These are phyloP conservation scores for Gobio gobio DNA, from an alignment of 2,113 vertebrate species.

Conservation along the genomic window DNA sequence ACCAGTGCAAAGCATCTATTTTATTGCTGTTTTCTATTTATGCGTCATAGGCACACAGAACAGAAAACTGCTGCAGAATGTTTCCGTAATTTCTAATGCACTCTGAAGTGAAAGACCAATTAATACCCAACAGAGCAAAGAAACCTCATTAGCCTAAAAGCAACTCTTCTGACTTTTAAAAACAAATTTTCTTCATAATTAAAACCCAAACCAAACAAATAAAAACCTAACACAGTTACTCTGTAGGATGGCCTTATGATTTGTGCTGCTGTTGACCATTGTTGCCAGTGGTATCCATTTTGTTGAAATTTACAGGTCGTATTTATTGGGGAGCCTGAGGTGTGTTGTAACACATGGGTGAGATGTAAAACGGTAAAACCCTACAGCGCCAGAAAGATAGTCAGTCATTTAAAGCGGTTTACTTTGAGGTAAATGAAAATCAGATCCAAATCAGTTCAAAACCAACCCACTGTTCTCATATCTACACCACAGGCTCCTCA, in stretches of 20 bases:
- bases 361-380: neutral
- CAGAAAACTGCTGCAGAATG: neutral
- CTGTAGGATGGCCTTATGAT: neutral
- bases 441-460: slow-evolving; percentile 10
- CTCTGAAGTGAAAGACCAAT: neutral
- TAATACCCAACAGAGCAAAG: neutral
- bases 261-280: neutral
- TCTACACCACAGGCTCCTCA: slow-evolving; percentile 28
- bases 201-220: neutral
- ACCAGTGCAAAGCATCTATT: neutral
- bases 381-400: too few relatives aligned
- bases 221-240: neutral
- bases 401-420: neutral
- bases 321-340: neutral
- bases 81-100: neutral
- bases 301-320: neutral
- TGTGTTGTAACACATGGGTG: neutral
- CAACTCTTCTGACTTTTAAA: slow-evolving; percentile 9
- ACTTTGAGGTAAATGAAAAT: slow-evolving; percentile 26
- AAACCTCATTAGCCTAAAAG: slow-evolving; percentile 29
- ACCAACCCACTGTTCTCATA: neutral
- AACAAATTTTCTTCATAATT: neutral
- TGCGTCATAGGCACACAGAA: neutral
- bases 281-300: slow-evolving; percentile 12
- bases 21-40: neutral